Percentiles rank a stretch among this genome's conserved stretches.
phyloP scores from a whole-genome alignment of 1,140 invertebrate genomes.

The Pachypeltis micranthus region DNA sequence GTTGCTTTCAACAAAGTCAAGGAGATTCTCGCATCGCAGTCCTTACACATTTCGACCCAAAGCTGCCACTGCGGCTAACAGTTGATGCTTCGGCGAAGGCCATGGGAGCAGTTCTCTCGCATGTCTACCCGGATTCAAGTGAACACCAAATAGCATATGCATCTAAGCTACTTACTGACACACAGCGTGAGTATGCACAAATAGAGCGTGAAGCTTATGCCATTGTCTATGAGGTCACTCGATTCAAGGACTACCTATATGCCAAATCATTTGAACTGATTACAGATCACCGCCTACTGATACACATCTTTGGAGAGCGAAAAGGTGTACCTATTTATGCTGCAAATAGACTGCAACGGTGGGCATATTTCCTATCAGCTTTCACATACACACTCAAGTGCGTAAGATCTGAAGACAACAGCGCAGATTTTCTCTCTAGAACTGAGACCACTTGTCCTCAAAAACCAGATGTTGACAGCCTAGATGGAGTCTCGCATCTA shows the following conservation, averaged over 20 bases:
- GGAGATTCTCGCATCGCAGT: not conserved
- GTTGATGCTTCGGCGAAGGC: conserved; percentile 20
- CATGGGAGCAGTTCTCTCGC: conserved; percentile 31
- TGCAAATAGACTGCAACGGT: conserved; percentile 18
- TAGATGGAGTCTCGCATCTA: not conserved
- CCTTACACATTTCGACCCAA: conserved; percentile 29
- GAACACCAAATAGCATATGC: conserved; percentile 33
- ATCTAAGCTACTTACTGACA: conserved; percentile 33
- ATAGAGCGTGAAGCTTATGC: conserved; percentile 42
- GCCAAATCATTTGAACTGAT: not conserved
- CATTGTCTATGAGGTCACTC: conserved; percentile 35
- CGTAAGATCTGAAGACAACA: conserved; percentile 9
- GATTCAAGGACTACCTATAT: conserved; percentile 14
- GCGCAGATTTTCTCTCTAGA: not conserved
- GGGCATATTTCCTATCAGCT: conserved; percentile 15
- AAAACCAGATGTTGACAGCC: not conserved
- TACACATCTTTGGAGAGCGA: too few relatives aligned
- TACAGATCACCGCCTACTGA: not conserved
- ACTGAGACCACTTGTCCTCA: not conserved
- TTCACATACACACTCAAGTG: conserved; percentile 18
- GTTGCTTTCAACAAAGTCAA: conserved; percentile 23
- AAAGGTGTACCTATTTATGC: too few relatives aligned
- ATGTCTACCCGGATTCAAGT: conserved; percentile 26
- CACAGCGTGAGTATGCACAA: conserved; percentile 39
- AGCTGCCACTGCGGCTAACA: conserved; percentile 23